A percentile compares a stretch with the other conserved stretches of the same genome.
Conservation (phyloP, 2,888 invertebrate species). For the Ditula angustiorana region DNA sequence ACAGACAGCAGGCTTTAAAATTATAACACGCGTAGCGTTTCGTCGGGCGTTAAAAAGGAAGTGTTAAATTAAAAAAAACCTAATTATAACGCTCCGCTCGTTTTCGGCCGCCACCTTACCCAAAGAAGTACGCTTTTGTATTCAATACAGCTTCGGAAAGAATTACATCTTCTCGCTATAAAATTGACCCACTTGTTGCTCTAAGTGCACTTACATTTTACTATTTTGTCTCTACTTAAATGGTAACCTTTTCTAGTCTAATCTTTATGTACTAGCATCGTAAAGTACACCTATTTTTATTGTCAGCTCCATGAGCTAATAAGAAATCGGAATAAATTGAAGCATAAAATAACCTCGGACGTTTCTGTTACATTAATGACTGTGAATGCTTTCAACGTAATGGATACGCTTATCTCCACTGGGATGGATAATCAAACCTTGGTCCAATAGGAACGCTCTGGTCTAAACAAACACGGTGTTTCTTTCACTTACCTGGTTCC, state of each 20-base stretch:
- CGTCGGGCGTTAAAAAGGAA: too few relatives aligned
- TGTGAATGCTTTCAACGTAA: slow-evolving; percentile 40
- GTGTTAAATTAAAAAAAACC: too few relatives aligned
- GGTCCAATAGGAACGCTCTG: slow-evolving; percentile 21
- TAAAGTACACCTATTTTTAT: slow-evolving; percentile 28
- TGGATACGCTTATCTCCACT: slow-evolving; percentile 36
- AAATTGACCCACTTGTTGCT: slow-evolving; percentile 40
- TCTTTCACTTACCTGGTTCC: slow-evolving; percentile 25
- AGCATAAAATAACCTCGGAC: slow-evolving; percentile 23
- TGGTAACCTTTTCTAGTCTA: neutral
- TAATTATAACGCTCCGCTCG: slow-evolving; percentile 9
- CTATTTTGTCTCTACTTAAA: slow-evolving; percentile 26
- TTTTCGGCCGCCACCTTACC: slow-evolving; percentile 14
- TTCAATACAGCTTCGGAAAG: slow-evolving; percentile 39
- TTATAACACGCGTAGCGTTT: too few relatives aligned
- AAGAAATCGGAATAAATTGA: slow-evolving; percentile 30
- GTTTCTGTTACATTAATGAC: slow-evolving; percentile 35
- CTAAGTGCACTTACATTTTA: slow-evolving; percentile 38
- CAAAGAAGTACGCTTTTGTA: slow-evolving; percentile 27
- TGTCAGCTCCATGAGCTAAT: slow-evolving; percentile 21
- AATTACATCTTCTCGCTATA: slow-evolving; percentile 39
- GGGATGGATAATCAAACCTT: slow-evolving; percentile 29
- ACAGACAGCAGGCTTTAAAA: too few relatives aligned
- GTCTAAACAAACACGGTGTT: slow-evolving; percentile 28
- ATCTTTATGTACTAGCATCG: slow-evolving; percentile 21